A percentile compares a stretch with the other conserved stretches of the same genome.
Conservation (phyloP, 1,140 invertebrate genomes). For the Drosophila kanapiae region DNA sequence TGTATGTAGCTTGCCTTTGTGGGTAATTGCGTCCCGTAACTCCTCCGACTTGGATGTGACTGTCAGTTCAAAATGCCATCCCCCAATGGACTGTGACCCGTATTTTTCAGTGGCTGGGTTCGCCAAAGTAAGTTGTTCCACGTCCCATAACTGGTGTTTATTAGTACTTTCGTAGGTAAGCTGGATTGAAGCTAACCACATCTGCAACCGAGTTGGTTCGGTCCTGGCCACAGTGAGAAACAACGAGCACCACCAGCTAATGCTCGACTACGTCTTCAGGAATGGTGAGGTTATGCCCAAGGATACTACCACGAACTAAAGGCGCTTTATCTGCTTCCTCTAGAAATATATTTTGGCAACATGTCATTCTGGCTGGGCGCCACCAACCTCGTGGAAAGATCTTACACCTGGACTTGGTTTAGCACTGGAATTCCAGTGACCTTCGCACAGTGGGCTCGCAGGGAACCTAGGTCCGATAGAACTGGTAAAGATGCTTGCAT, state of each 20-base stretch:
- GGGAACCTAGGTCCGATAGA: constrained; percentile 28
- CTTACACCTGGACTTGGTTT: constrained; percentile 54
- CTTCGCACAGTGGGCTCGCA: constrained; percentile 44
- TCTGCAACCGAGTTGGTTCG: constrained; percentile 45
- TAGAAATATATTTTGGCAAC: constrained; percentile 29
- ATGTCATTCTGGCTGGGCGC: constrained; percentile 61
- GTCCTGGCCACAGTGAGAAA: constrained; percentile 52
- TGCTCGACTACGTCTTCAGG: constrained; percentile 22
- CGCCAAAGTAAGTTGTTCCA: constrained; percentile 27
- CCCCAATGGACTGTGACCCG: constrained; percentile 13
- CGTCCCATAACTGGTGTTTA: no score
- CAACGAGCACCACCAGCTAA: constrained; percentile 33
- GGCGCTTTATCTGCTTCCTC: background rate
- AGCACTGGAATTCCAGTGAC: constrained; percentile 51
- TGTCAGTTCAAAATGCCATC: background rate
- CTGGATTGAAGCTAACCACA: constrained; percentile 54
- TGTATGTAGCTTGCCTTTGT: constrained; percentile 21
- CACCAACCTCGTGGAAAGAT: constrained; percentile 38
- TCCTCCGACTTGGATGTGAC: background rate
- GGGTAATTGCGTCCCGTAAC: background rate
- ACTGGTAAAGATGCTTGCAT: constrained; percentile 32
- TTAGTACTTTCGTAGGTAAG: constrained; percentile 26
- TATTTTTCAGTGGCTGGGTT: constrained; percentile 44
- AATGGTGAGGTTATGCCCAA: constrained; percentile 24
- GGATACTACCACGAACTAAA: background rate